A percentile compares a stretch with the other conserved stretches of the same genome.
phyloP scores from a whole-genome alignment of 2,113 vertebrate genomes.

The Erythrocercus mccallii region DNA sequence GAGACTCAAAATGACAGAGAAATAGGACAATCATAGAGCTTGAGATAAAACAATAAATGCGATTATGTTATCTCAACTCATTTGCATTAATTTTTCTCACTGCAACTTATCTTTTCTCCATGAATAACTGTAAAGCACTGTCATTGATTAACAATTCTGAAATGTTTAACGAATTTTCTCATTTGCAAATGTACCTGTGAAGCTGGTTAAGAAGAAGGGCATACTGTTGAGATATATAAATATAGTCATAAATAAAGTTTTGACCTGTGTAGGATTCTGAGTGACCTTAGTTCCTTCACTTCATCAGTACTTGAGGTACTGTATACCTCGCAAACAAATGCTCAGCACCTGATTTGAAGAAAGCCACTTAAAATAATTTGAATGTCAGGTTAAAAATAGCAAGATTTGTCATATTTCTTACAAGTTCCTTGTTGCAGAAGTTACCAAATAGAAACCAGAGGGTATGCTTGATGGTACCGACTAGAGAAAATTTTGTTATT shows the following conservation, averaged over 20 bases:
- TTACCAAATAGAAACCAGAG: not conserved
- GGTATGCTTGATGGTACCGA: not conserved
- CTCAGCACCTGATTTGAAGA: not conserved
- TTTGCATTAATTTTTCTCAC: not conserved
- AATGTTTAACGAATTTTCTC: not conserved
- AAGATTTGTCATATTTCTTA: not conserved
- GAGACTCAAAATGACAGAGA: not conserved
- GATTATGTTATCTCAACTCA: not conserved
- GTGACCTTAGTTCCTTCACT: not conserved
- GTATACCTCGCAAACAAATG: not conserved
- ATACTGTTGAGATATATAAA: not conserved
- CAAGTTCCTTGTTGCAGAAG: not conserved
- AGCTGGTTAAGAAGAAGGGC: not conserved
- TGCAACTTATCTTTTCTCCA: not conserved
- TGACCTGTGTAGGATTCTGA: not conserved
- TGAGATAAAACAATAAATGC: not conserved
- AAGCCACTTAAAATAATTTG: not conserved
- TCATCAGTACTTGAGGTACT: not conserved
- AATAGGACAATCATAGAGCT: not conserved
- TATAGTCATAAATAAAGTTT: not conserved
- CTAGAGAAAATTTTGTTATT: not conserved
- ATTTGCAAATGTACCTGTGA: slow-evolving; percentile 20
- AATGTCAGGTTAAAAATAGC: not conserved
- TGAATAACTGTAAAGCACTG: not conserved
- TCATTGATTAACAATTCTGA: not conserved